Evolutionary conservation across 2,888 invertebrate genomes (phyloP).

Genomic region (Tuta absoluta): DNA sequence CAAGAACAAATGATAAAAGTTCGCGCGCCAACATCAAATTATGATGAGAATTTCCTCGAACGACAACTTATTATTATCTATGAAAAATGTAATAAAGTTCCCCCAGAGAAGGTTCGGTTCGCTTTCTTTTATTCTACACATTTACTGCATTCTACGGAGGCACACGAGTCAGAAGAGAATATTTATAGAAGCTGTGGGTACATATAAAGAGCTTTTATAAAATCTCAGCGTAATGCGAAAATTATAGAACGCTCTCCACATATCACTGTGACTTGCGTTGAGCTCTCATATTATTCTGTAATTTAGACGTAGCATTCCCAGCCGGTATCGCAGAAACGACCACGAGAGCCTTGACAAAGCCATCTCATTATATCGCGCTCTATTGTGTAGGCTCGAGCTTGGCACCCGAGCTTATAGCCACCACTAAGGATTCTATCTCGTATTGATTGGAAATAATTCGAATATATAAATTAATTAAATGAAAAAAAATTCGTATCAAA

Average conservation of each 20-base stretch:
- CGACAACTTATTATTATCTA: slow-evolving; percentile 45
- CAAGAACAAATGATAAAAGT: slow-evolving; percentile 43
- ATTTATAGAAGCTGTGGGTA: not conserved
- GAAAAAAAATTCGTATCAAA: too few relatives aligned
- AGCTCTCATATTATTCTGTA: slow-evolving; percentile 25
- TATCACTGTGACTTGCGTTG: slow-evolving; percentile 19
- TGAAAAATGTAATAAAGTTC: slow-evolving; percentile 46
- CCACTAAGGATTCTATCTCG: not conserved
- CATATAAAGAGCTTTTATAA: slow-evolving; percentile 11
- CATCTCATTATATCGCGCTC: slow-evolving; percentile 24
- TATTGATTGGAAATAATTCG: slow-evolving; percentile 13
- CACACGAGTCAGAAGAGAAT: not conserved
- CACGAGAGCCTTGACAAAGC: slow-evolving; percentile 23
- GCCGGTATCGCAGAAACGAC: slow-evolving; percentile 23
- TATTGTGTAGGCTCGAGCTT: slow-evolving; percentile 15
- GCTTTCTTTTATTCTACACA: slow-evolving; percentile 10
- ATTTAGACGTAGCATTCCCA: slow-evolving; percentile 23
- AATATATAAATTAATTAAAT: not conserved
- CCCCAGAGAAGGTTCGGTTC: slow-evolving; percentile 20
- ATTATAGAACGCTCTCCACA: slow-evolving; percentile 4
- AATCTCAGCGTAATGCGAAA: slow-evolving; percentile 21
- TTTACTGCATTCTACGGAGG: slow-evolving; percentile 10
- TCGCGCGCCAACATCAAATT: slow-evolving; percentile 46
- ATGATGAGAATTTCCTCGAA: slow-evolving; percentile 51
- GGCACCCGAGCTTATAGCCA: not conserved